Conservation (phyloP, 37 sponge, comb jelly and placozoan genomes). For the Cladorhizidae sp. region DNA sequence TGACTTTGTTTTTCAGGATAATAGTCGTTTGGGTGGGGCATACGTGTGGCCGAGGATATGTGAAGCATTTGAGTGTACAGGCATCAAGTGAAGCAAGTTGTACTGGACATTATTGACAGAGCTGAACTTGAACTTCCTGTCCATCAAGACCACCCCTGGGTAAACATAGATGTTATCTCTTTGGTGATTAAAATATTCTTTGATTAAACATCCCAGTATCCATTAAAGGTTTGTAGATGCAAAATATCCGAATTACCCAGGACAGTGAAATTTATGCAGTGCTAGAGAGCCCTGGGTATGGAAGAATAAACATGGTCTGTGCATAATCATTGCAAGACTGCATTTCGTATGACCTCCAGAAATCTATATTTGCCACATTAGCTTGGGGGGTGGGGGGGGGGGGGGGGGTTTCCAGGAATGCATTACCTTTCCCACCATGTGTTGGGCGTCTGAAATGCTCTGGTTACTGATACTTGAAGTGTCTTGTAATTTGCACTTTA, state of each 20-base stretch:
- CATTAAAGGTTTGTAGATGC: neutral
- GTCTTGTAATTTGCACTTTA: too few relatives aligned
- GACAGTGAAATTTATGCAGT: too few relatives aligned
- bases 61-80: constrained; percentile 67
- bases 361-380: too few relatives aligned
- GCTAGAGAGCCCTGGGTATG: neutral
- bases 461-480: too few relatives aligned
- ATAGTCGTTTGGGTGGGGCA: constrained; percentile 76
- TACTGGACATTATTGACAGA: constrained; percentile 58
- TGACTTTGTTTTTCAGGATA: constrained; percentile 66
- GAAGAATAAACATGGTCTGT: too few relatives aligned
- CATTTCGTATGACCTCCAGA: too few relatives aligned
- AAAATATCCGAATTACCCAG: neutral
- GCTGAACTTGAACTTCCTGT: constrained; percentile 70
- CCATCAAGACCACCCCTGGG: constrained; percentile 70
- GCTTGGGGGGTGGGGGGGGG: too few relatives aligned
- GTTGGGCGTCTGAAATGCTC: too few relatives aligned
- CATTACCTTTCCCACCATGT: too few relatives aligned
- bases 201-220: neutral
- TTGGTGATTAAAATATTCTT: neutral
- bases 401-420: too few relatives aligned
- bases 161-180: constrained; percentile 18
- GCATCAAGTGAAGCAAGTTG: constrained; percentile 35
- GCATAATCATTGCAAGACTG: too few relatives aligned
- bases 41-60: constrained; percentile 65